phyloP scores from a whole-genome alignment of 2,113 vertebrate genomes.

The Sarotherodon lohbergeri region DNA sequence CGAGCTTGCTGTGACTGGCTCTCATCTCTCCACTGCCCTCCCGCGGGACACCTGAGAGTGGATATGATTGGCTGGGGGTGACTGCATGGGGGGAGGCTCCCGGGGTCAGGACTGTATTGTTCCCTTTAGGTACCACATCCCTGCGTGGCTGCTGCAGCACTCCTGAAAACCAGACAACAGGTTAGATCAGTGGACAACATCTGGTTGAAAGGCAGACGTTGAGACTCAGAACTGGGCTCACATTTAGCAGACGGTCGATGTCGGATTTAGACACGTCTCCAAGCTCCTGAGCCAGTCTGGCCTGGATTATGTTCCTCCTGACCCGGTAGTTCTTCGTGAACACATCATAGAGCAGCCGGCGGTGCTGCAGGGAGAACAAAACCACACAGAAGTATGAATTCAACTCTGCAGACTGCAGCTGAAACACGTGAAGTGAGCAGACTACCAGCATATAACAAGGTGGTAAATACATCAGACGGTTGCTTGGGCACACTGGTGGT shows the following conservation, averaged over 20 bases:
- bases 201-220: fast-evolving
- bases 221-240: slow-evolving; percentile 21
- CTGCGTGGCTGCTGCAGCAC: slow-evolving; percentile 88
- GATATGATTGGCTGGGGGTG: slow-evolving; percentile 24
- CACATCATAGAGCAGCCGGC: slow-evolving; percentile 88
- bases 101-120: slow-evolving; percentile 90
- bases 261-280: slow-evolving; percentile 86
- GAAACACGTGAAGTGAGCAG: background rate
- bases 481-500: background rate
- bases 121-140: slow-evolving; percentile 98
- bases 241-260: slow-evolving; percentile 89
- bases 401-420: background rate
- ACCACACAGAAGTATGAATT: background rate
- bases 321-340: slow-evolving; percentile 89
- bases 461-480: background rate
- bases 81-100: slow-evolving; percentile 26
- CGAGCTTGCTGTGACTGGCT: slow-evolving; percentile 50
- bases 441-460: background rate
- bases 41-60: slow-evolving; percentile 31
- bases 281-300: slow-evolving; percentile 81
- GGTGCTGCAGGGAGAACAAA: slow-evolving; percentile 72
- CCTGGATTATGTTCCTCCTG: slow-evolving; percentile 82
- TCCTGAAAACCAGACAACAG: slow-evolving; percentile 72
- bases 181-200: background rate
- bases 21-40: slow-evolving; percentile 25